Conservation (phyloP, 2,797 vertebrate species). For the Gephyroberyx darwinii region DNA sequence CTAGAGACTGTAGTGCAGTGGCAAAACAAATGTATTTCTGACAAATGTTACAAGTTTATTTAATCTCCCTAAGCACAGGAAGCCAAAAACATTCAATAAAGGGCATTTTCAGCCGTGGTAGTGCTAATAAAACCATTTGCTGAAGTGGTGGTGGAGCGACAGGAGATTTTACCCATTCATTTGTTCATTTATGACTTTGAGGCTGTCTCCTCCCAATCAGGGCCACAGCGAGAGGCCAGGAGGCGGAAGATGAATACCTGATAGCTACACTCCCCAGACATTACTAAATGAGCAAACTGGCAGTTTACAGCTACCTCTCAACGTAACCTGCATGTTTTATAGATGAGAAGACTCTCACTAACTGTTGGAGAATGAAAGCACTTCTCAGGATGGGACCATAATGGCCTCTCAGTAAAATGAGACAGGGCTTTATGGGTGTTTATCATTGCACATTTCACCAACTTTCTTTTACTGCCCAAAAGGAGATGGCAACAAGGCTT, state of each 20-base stretch:
- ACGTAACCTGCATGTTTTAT: conserved; percentile 81
- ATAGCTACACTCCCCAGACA: conserved; percentile 76
- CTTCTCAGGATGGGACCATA: conserved; percentile 68
- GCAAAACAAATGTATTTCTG: conserved; percentile 36
- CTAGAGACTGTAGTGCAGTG: conserved; percentile 18
- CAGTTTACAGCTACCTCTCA: conserved; percentile 79
- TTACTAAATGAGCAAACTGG: conserved; percentile 81
- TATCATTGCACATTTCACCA: conserved; percentile 74
- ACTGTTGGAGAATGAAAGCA: conserved; percentile 75
- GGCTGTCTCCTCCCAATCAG: conserved; percentile 65
- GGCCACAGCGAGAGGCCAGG: conserved; percentile 62
- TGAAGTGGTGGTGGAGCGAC: conserved; percentile 41
- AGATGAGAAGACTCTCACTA: conserved; percentile 77
- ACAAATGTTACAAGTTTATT: conserved; percentile 52
- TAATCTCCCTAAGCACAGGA: conserved; percentile 37
- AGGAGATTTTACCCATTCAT: conserved; percentile 62
- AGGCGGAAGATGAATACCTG: conserved; percentile 76
- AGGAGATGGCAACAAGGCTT: conserved; percentile 62
- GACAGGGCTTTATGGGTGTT: conserved; percentile 74
- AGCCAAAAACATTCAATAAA: conserved; percentile 43
- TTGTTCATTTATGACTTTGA: conserved; percentile 73
- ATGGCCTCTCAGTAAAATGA: conserved; percentile 78
- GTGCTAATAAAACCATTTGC: conserved; percentile 69
- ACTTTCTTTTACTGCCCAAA: conserved; percentile 72
- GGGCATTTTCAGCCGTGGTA: conserved; percentile 29